A percentile compares a stretch with the other conserved stretches of the same genome.
phyloP scores from a whole-genome alignment of 2,113 vertebrate genomes.

The Sorex fumeus region DNA sequence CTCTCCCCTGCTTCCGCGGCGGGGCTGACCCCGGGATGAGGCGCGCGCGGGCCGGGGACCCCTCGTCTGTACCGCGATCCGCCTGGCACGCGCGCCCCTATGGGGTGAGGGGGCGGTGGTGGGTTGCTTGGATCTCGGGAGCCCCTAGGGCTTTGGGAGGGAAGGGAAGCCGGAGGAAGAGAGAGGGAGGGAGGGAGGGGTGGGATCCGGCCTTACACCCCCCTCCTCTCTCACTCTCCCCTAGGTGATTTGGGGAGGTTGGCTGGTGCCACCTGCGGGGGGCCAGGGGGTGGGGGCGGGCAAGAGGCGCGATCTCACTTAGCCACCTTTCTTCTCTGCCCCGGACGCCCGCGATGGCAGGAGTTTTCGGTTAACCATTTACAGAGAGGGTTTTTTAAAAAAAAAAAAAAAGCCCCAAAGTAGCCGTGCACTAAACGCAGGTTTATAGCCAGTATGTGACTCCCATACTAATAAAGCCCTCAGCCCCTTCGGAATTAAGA shows the following conservation, averaged over 20 bases:
- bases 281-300: no score
- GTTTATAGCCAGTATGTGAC: slow-evolving; percentile 68
- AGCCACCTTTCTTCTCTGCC: neutral
- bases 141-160: neutral
- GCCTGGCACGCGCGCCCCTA: no score
- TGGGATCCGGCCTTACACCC: neutral
- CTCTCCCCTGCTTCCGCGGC: neutral
- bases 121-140: no score
- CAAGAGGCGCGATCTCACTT: no score
- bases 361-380: slow-evolving; percentile 75
- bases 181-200: slow-evolving; percentile 29
- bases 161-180: neutral
- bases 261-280: no score
- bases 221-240: no score
- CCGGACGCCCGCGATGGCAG: neutral
- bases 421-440: slow-evolving; percentile 43
- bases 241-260: no score
- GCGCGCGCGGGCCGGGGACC: no score
- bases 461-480: slow-evolving; percentile 71
- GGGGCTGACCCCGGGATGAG: no score
- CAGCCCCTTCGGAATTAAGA: slow-evolving; percentile 33
- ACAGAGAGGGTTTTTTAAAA: slow-evolving; percentile 41
- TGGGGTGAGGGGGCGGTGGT: no score
- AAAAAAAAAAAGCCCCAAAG: neutral
- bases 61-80: neutral